Conservation (phyloP, 2,113 vertebrate species). For the Halcyon malimbica region DNA sequence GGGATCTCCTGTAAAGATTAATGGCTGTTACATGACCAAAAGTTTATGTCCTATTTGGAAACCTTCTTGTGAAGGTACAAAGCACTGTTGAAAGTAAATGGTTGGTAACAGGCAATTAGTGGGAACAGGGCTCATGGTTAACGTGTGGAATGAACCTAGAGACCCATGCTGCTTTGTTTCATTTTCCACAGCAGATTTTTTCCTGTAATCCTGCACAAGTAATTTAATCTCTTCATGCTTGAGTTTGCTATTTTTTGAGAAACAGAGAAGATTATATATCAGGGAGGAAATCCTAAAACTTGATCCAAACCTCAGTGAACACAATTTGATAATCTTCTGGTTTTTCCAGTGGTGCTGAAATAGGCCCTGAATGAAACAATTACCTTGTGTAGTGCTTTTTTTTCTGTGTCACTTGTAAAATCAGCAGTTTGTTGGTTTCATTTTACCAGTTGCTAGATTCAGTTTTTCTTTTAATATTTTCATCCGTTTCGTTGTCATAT, state of each 20-base stretch:
- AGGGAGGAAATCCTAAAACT: background rate
- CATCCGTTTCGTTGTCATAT: background rate
- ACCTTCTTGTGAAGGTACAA: background rate
- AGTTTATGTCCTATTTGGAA: background rate
- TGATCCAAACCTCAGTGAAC: background rate
- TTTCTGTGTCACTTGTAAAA: background rate
- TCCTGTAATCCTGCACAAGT: background rate
- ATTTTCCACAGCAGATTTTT: background rate
- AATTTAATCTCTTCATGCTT: background rate
- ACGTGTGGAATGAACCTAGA: background rate
- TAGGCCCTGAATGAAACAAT: background rate
- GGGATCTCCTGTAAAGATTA: background rate
- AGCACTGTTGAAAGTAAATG: background rate
- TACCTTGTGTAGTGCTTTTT: background rate
- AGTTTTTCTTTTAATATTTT: background rate
- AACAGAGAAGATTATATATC: background rate
- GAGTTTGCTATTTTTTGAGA: background rate
- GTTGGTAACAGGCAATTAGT: background rate
- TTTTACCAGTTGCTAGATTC: background rate
- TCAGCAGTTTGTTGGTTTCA: background rate
- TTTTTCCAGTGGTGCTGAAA: background rate
- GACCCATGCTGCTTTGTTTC: background rate
- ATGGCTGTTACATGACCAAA: background rate
- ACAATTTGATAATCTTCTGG: background rate
- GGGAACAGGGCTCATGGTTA: background rate